These are phyloP conservation scores for Pedetes capensis DNA, from an alignment of 2,113 vertebrate species.

Conservation along the genomic window DNA sequence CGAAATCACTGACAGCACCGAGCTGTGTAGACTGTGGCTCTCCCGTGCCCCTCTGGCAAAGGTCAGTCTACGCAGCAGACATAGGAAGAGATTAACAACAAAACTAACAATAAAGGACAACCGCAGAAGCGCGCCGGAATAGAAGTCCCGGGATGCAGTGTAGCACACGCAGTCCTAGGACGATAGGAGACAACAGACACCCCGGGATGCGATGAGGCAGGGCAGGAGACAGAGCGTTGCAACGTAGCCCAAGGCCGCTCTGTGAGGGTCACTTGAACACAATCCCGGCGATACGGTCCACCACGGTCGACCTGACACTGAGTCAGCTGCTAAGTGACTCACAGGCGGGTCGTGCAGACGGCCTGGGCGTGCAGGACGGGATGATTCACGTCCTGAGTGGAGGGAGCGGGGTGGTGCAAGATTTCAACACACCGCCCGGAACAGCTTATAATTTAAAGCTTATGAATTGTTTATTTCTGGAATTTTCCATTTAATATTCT, in stretches of 20 bases:
- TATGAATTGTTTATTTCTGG: neutral
- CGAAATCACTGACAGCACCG: too few species aligned
- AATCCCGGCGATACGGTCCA: too few species aligned
- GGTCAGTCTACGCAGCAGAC: too few species aligned
- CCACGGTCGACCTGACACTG: neutral
- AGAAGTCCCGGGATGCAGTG: neutral
- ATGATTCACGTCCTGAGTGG: accelerated
- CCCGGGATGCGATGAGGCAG: neutral
- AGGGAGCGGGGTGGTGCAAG: too few species aligned
- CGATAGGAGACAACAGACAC: too few species aligned
- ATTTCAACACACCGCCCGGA: neutral
- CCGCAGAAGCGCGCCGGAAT: accelerated
- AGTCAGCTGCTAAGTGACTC: neutral
- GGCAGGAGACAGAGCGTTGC: neutral
- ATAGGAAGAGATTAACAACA: neutral
- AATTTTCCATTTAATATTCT: neutral
- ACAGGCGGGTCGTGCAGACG: neutral
- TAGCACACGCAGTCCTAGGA: too few species aligned
- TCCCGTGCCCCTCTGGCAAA: too few species aligned
- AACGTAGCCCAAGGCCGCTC: neutral
- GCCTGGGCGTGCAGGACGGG: neutral
- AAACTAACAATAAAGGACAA: neutral
- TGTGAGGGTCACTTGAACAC: neutral
- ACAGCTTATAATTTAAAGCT: neutral
- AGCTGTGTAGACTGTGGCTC: too few species aligned